Evolutionary conservation across 1,140 invertebrate genomes (phyloP), one percentile per base, ranked within the genome.

Genomic region (Elymnias hypermnestra): DNA sequence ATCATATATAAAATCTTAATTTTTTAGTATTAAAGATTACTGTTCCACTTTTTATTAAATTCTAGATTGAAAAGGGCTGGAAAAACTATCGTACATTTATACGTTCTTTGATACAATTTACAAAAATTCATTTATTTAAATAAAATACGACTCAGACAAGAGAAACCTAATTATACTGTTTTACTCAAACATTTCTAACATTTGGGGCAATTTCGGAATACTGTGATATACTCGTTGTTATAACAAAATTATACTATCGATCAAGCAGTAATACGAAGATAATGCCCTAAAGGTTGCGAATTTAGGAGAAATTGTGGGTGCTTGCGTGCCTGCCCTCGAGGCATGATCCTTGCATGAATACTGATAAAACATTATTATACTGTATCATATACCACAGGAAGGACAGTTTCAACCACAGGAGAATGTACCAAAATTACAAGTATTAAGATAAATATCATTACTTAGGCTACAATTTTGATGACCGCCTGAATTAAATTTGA

Each of bases 191-290:
- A 29, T 29, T 12, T 12, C 26, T 5, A 29, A 38, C 31, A 37
- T 43, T 43, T 37, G 23, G 5, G 3, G 23, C 10, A 25, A 33
- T 63, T 48, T 49, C 31, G 25, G 58, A 60, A 65, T 64, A 54
- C 57, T 66, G 53, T 64, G 41, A 63, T 53, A 58, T 63, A 45
- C 57, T 68, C 61, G 68, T 68, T 62, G 66, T 73, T 70, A 76
- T 73, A 75, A 68, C 58, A 51, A 74, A 81, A 76, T 78, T 81
- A 75, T 72, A 77, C 63, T 77, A 77, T 81, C 76, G 70, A 79
- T 82, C 73, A 63, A 60, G 51, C 64, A 72, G 67, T 78, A 81
- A 81, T 73, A 69, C 62, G 64, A 62, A 67, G 63, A 77, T 74
- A 76, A 53, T 47, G 70, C 68, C 74, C 73, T 68, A 37, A n/a